Evolutionary conservation across 2,113 vertebrate genomes (phyloP).

Genomic region (Prolemur simus): DNA sequence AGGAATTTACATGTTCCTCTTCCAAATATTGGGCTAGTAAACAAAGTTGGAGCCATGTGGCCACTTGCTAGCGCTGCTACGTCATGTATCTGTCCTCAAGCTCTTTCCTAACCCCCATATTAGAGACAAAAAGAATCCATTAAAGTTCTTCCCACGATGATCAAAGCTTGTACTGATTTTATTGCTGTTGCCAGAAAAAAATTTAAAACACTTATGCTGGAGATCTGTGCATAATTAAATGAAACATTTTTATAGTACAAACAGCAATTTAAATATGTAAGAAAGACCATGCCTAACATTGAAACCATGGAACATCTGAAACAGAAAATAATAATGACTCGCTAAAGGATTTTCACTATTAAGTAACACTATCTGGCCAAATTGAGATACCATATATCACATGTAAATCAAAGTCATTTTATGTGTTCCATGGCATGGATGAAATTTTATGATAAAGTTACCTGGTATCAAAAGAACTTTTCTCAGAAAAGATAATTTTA

Average conservation of each 20-base stretch:
- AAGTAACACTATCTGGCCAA: not conserved
- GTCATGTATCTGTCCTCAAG: not conserved
- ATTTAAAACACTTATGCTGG: constrained; percentile 26
- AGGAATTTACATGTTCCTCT: not conserved
- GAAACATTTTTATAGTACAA: constrained; percentile 32
- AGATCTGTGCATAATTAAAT: constrained; percentile 50
- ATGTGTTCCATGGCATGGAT: fast-evolving
- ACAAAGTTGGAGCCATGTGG: not conserved
- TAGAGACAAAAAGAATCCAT: not conserved
- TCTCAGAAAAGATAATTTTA: not conserved
- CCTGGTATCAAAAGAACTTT: not conserved
- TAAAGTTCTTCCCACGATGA: constrained; percentile 65
- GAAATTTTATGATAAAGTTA: not conserved
- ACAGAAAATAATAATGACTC: not conserved
- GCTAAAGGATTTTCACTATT: not conserved
- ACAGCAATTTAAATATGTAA: not conserved
- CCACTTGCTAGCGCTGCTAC: not conserved
- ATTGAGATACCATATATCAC: not conserved
- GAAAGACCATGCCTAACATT: not conserved
- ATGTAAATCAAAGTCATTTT: not conserved
- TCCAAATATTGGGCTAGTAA: not conserved
- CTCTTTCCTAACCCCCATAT: constrained; percentile 45
- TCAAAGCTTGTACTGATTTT: constrained; percentile 59
- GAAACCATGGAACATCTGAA: constrained; percentile 13
- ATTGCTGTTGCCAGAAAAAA: constrained; percentile 36